Evolutionary conservation across 2,888 invertebrate genomes (phyloP).

Genomic region (Lucinisca nassula): DNA sequence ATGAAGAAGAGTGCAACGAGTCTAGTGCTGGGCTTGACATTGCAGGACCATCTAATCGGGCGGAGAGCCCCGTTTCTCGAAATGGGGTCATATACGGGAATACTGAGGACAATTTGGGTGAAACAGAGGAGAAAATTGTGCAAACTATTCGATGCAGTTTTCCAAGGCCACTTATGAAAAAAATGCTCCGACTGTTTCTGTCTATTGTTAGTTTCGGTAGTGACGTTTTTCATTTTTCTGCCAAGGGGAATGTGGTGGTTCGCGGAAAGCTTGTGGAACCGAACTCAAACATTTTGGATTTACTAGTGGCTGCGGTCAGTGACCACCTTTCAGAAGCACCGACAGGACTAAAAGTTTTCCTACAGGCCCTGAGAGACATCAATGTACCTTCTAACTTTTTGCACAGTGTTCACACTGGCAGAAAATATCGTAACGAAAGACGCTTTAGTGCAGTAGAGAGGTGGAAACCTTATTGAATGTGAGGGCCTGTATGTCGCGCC

Average conservation of each 20-base stretch:
- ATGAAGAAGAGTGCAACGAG: background rate
- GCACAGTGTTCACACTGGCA: background rate
- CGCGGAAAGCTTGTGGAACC: background rate
- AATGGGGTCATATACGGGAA: background rate
- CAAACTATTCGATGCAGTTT: background rate
- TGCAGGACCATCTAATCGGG: background rate
- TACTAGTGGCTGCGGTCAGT: background rate
- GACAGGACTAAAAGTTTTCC: background rate
- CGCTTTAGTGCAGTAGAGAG: background rate
- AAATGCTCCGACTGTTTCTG: background rate
- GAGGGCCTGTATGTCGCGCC: too few relatives aligned
- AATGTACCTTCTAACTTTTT: background rate
- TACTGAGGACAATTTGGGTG: background rate
- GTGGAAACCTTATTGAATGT: background rate
- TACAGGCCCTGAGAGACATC: background rate
- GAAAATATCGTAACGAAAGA: background rate
- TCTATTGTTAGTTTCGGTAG: background rate
- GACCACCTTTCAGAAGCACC: background rate
- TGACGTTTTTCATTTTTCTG: background rate
- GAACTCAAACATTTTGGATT: conserved; percentile 2
- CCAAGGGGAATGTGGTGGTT: background rate
- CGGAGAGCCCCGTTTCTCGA: background rate
- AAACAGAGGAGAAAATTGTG: background rate
- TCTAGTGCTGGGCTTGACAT: background rate
- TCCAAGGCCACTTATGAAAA: background rate